Evolutionary conservation across 2,888 invertebrate genomes (phyloP).

Genomic region (Tholera decimalis): DNA sequence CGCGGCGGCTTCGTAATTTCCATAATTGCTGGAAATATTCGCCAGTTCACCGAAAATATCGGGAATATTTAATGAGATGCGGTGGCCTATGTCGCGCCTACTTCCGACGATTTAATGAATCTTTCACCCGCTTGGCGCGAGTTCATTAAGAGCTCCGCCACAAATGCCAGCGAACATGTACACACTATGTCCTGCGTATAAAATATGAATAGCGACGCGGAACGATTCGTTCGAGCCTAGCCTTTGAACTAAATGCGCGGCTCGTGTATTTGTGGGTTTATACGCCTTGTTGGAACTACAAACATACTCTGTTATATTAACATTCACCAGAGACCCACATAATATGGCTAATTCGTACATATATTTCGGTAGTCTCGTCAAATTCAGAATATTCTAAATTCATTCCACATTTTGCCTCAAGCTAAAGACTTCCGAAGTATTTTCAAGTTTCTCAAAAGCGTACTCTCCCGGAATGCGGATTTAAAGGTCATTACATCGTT

Average conservation of each 20-base stretch:
- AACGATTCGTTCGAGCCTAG: constrained; percentile 54
- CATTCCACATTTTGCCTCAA: constrained; percentile 13
- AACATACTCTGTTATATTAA: constrained; percentile 35
- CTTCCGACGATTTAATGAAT: constrained; percentile 83
- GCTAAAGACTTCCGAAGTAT: constrained; percentile 39
- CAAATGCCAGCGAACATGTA: constrained; percentile 63
- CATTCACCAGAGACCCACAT: constrained; percentile 4
- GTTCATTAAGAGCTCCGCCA: constrained; percentile 77
- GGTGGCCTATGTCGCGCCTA: constrained; percentile 67
- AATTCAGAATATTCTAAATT: constrained; percentile 25
- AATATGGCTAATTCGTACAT: constrained; percentile 14
- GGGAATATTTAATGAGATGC: constrained; percentile 71
- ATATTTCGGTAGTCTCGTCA: constrained; percentile 5
- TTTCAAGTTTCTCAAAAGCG: constrained; percentile 33
- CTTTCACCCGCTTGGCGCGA: constrained; percentile 67
- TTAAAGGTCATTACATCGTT: constrained; percentile 57
- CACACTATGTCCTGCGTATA: constrained; percentile 43
- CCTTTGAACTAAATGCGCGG: constrained; percentile 53
- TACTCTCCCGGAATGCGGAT: constrained; percentile 43
- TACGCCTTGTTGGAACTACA: constrained; percentile 31
- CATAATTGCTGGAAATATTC: constrained; percentile 67
- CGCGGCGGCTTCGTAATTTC: constrained; percentile 59
- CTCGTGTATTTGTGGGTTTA: constrained; percentile 39
- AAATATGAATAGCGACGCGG: constrained; percentile 57
- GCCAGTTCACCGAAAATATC: constrained; percentile 66